Evolutionary conservation across 2,797 vertebrate species (phyloP).

Genomic region (Sciurus carolinensis): DNA sequence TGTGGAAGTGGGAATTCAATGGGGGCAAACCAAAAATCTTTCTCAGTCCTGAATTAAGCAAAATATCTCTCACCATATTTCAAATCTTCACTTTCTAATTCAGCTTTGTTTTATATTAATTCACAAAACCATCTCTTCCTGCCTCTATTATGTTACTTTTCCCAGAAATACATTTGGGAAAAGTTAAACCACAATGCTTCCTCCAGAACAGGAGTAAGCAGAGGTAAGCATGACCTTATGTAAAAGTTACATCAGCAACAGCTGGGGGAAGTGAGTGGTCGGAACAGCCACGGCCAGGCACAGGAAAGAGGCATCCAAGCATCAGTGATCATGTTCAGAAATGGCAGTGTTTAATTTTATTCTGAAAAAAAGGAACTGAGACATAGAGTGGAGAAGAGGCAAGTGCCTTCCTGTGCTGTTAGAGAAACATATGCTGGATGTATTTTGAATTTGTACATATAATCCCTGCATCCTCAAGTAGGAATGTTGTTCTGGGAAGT

Average conservation of each 20-base stretch:
- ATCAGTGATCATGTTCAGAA: slow-evolving; percentile 56
- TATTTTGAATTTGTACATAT: slow-evolving; percentile 35
- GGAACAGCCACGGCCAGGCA: neutral
- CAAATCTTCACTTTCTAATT: slow-evolving; percentile 36
- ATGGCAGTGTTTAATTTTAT: neutral
- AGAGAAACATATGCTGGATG: neutral
- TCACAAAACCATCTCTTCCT: slow-evolving; percentile 22
- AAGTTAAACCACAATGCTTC: slow-evolving; percentile 90
- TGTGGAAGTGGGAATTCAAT: neutral
- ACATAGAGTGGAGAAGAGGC: neutral
- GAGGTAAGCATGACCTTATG: slow-evolving; percentile 85
- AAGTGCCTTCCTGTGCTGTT: neutral
- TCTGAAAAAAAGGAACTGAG: neutral
- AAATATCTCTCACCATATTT: neutral
- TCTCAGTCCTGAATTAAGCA: neutral
- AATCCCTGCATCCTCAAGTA: neutral
- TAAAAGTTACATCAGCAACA: slow-evolving; percentile 92
- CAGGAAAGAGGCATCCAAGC: neutral
- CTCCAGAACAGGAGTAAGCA: slow-evolving; percentile 81
- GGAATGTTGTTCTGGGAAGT: slow-evolving; percentile 55
- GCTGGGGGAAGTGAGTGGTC: slow-evolving; percentile 87
- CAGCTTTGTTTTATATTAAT: neutral
- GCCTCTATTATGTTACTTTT: neutral
- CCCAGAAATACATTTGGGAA: slow-evolving; percentile 86
- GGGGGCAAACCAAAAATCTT: neutral